Conservation (phyloP, 1,140 invertebrate genomes). For the Zophobas morio region DNA sequence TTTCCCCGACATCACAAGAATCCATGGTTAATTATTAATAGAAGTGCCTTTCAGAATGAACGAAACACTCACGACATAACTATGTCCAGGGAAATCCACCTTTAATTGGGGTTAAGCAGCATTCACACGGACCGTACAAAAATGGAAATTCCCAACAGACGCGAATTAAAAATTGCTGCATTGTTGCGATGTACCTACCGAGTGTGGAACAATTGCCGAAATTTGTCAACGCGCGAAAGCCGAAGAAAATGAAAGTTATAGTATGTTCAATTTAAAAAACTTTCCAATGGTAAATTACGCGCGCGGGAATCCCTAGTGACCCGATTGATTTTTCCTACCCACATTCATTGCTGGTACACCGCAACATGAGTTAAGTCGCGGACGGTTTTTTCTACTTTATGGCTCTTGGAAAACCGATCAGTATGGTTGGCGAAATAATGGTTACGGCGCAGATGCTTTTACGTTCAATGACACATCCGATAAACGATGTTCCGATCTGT, state of each 20-base stretch:
- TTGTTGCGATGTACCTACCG: background rate
- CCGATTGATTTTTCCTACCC: conserved; percentile 22
- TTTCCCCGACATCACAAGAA: conserved; percentile 39
- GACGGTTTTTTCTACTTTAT: too few species aligned
- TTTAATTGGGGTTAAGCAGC: conserved; percentile 30
- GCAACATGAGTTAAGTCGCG: too few species aligned
- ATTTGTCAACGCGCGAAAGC: too few species aligned
- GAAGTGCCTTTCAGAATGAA: conserved; percentile 37
- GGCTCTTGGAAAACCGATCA: too few species aligned
- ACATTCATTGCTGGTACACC: background rate
- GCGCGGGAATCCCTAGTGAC: conserved; percentile 21
- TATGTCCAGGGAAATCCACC: conserved; percentile 32
- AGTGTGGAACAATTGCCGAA: background rate
- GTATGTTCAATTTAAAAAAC: conserved; percentile 9
- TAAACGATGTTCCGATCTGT: too few species aligned
- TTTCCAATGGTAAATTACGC: conserved; percentile 19
- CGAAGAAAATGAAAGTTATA: conserved; percentile 6
- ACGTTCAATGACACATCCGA: too few species aligned
- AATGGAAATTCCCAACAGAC: background rate
- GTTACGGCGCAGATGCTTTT: too few species aligned
- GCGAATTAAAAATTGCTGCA: background rate
- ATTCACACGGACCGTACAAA: background rate
- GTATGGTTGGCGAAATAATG: too few species aligned
- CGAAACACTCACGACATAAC: conserved; percentile 13
- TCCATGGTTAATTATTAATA: conserved; percentile 18